Evolutionary conservation across 2,888 invertebrate genomes (phyloP).

Genomic region (Cantharis nigra): DNA sequence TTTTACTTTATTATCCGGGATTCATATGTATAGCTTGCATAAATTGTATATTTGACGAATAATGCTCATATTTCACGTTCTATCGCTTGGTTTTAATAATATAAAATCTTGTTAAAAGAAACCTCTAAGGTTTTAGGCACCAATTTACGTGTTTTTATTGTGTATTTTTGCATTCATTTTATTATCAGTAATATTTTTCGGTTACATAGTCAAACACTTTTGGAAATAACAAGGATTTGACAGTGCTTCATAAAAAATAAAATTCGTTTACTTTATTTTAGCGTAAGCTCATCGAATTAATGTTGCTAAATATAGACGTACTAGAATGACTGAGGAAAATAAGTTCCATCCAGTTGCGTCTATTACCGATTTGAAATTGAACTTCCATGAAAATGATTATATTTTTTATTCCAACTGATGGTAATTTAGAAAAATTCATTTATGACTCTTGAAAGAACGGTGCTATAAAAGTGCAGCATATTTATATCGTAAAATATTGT

Average conservation of each 20-base stretch:
- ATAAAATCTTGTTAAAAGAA: conserved; percentile 28
- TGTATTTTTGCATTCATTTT: conserved; percentile 12
- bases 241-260: not conserved
- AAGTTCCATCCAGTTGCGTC: not conserved
- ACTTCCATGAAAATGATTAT: not conserved
- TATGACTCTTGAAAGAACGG: not conserved
- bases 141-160: conserved; percentile 24
- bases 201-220: not conserved
- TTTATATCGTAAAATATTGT: conserved; percentile 20
- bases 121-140: conserved; percentile 22
- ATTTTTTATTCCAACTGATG: not conserved
- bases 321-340: not conserved
- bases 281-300: not conserved
- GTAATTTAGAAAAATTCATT: not conserved
- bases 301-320: not conserved
- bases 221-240: not conserved
- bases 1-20: conserved; percentile 13
- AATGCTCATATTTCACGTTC: conserved; percentile 30
- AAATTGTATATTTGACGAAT: conserved; percentile 26
- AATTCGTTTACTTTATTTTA: not conserved
- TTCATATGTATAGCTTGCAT: conserved; percentile 14
- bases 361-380: conserved; percentile 14
- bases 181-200: conserved; percentile 8
- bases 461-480: conserved; percentile 14
- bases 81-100: conserved; percentile 26